Evolutionary conservation across 2,113 vertebrate genomes (phyloP).

Genomic region (Salvelinus alpinus): DNA sequence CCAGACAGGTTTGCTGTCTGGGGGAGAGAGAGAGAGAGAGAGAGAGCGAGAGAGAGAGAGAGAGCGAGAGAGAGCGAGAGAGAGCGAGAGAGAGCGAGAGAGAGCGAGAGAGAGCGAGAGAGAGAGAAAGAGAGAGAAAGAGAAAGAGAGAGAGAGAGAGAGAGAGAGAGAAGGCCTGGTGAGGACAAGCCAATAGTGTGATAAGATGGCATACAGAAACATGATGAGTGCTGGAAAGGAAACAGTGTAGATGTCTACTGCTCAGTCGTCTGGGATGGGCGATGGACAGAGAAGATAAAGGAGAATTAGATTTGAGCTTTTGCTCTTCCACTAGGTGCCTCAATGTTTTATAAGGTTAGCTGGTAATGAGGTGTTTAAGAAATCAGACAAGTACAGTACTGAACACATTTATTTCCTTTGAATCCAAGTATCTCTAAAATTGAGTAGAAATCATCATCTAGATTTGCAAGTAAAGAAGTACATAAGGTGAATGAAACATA

Average conservation of each 20-base stretch:
- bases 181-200: conserved; percentile 9
- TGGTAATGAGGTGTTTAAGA: conserved; percentile 39
- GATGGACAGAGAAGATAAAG: conserved; percentile 12
- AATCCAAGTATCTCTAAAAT: conserved; percentile 24
- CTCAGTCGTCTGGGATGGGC: not conserved
- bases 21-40: not conserved
- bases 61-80: no score
- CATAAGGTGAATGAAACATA: conserved; percentile 36
- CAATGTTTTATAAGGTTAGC: conserved; percentile 36
- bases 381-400: conserved; percentile 31
- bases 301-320: not conserved
- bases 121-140: no score
- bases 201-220: conserved; percentile 21
- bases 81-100: not conserved
- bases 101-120: not conserved
- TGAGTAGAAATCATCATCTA: no score
- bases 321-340: no score
- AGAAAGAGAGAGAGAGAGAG: no score
- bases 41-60: no score
- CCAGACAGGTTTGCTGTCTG: conserved; percentile 28
- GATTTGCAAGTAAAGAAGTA: not conserved
- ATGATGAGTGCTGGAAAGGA: not conserved
- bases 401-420: conserved; percentile 45
- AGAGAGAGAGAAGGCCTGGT: no score
- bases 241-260: not conserved